Conservation (phyloP, 2,797 vertebrate genomes). For the Eleutherodactylus coqui region DNA sequence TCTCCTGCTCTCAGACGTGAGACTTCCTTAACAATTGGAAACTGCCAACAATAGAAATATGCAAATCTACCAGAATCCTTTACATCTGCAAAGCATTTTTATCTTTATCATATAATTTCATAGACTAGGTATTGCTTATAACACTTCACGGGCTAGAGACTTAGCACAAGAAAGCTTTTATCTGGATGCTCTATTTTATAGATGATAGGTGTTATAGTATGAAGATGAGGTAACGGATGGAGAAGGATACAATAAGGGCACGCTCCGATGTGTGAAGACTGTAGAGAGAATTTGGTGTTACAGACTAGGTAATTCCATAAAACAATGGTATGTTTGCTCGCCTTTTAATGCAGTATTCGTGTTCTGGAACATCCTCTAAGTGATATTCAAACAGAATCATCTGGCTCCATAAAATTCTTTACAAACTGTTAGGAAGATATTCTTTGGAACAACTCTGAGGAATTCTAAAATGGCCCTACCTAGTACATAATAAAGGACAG, state of each 20-base stretch:
- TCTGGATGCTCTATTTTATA: slow-evolving; percentile 34
- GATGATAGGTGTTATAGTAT: slow-evolving; percentile 45
- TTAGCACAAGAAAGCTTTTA: slow-evolving; percentile 3
- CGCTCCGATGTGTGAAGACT: slow-evolving; percentile 50
- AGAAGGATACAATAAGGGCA: slow-evolving; percentile 39
- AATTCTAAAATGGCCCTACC: slow-evolving; percentile 43
- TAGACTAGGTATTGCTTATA: neutral
- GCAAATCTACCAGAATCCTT: neutral
- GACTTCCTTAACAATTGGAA: neutral
- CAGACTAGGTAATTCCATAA: slow-evolving; percentile 48
- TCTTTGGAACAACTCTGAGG: slow-evolving; percentile 26
- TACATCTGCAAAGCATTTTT: slow-evolving; percentile 16
- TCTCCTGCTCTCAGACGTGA: neutral
- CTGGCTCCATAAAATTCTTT: slow-evolving; percentile 59
- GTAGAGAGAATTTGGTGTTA: slow-evolving; percentile 48
- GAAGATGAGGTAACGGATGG: slow-evolving; percentile 40
- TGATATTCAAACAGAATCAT: slow-evolving; percentile 50
- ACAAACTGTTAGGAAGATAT: slow-evolving; percentile 59
- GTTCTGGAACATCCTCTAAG: slow-evolving; percentile 54
- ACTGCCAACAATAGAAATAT: neutral
- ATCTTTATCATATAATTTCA: neutral
- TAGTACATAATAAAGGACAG: slow-evolving; percentile 28
- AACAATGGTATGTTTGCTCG: slow-evolving; percentile 48
- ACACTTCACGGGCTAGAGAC: neutral
- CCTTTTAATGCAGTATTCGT: slow-evolving; percentile 55